Evolutionary conservation across 1,140 invertebrate genomes (phyloP).

Genomic region (Probaryconus sp.): DNA sequence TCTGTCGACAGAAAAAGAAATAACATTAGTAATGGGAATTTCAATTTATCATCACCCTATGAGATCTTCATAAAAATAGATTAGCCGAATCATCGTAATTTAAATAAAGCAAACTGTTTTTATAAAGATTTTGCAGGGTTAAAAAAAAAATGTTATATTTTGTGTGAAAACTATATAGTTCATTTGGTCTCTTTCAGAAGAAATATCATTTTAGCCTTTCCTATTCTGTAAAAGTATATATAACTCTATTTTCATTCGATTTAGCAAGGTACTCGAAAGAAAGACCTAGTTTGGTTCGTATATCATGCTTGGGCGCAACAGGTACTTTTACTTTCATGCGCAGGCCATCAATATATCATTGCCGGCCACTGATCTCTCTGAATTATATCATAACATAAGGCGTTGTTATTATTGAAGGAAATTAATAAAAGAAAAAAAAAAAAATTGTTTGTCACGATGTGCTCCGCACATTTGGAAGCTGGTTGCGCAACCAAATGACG

Average conservation of each 20-base stretch:
- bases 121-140: too few species aligned
- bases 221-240: slow-evolving; percentile 23
- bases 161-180: too few species aligned
- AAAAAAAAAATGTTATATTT: too few species aligned
- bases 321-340: slow-evolving; percentile 56
- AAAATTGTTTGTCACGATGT: slow-evolving; percentile 42
- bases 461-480: slow-evolving; percentile 19
- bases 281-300: slow-evolving; percentile 53
- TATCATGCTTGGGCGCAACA: slow-evolving; percentile 50
- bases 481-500: slow-evolving; percentile 42
- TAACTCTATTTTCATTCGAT: slow-evolving; percentile 10
- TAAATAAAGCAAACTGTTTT: too few species aligned
- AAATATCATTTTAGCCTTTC: too few species aligned
- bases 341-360: slow-evolving; percentile 50
- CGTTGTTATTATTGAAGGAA: slow-evolving; percentile 22
- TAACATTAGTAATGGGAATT: slow-evolving; percentile 2
- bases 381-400: slow-evolving; percentile 58
- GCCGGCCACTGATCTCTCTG: slow-evolving; percentile 51
- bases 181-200: too few species aligned
- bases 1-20: slow-evolving; percentile 64
- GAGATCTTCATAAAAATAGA: too few species aligned
- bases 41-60: not conserved
- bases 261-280: slow-evolving; percentile 40
- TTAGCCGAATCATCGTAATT: too few species aligned
- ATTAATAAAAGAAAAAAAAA: slow-evolving; percentile 20